Evolutionary conservation across 2,797 vertebrate genomes (phyloP).

Genomic region (Eulemur rubriventer): DNA sequence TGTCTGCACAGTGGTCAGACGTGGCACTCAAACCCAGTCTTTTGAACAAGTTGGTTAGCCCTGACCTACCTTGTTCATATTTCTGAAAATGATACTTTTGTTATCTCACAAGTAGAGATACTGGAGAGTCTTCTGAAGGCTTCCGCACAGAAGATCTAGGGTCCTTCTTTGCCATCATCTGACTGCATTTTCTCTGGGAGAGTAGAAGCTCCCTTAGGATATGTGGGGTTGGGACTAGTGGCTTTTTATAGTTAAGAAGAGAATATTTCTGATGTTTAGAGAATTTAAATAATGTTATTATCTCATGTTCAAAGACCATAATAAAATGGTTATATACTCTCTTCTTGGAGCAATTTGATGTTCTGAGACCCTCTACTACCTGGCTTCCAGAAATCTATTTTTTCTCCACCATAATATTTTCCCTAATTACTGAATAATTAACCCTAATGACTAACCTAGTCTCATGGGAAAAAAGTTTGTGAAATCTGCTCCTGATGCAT

Average conservation of each 20-base stretch:
- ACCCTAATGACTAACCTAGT: constrained; percentile 32
- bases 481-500: constrained; percentile 49
- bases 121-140: not conserved
- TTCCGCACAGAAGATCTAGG: not conserved
- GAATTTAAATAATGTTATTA: not conserved
- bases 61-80: not conserved
- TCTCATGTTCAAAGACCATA: not conserved
- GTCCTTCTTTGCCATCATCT: not conserved
- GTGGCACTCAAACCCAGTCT: not conserved
- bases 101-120: not conserved
- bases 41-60: not conserved
- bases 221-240: not conserved
- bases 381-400: constrained; percentile 36
- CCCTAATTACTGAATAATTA: constrained; percentile 61
- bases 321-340: not conserved
- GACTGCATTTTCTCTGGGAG: not conserved
- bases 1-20: not conserved
- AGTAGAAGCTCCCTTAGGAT: not conserved
- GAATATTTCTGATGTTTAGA: not conserved
- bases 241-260: not conserved
- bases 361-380: not conserved
- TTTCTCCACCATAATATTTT: not conserved
- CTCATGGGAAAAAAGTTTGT: constrained; percentile 48
- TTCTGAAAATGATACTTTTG: not conserved
- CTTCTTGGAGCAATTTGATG: not conserved